Evolutionary conservation across 1,140 invertebrate genomes (phyloP), one percentile per base, ranked within the genome.

Genomic region (Amyelois transitella): DNA sequence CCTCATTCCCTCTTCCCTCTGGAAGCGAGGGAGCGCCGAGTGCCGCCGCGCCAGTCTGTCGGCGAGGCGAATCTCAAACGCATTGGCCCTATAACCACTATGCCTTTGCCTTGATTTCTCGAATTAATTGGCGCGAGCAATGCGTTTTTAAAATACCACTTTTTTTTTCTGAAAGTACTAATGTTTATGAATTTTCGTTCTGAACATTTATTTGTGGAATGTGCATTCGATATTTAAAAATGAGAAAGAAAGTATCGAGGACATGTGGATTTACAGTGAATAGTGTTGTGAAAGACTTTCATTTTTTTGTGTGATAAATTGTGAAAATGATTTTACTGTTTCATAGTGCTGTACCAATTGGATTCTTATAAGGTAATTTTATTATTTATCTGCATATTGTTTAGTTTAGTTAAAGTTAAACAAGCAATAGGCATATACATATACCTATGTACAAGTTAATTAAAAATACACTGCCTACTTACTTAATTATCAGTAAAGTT

Each of bases 291-390:
- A 61, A 60, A 68, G 70, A 28, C 43, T 19, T 43, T n/a, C n/a
- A n/a, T 53, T 51, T 56, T 25, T 18, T 18, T 62, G 62, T 52
- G 52, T 55, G 8, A 48, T 50, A 50, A 45, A 38, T 14, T 51
- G 53, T 66, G 62, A 67, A 55, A 57, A 61, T 60, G 62, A 56
- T 57, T 12, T 54, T 45, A 18, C 45, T 18, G 21, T 24, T 38
- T 2, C 32, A 38, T 14, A n/a, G 32, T 8, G 32, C 32, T 14
- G n/a, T 14, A 61, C 71, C 58, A 67, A 75, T 77, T 63, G 72
- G 74, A 79, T 70, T 79, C 75, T 62, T 70, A 69, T 82, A 79
- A 82, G 80, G 80, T 80, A 74, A 56, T 14, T 53, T 18, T 38
- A 17, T 57, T 49, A 21, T 21, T 12, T 25, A 55, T 43, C 21